Evolutionary conservation across 2,888 invertebrate genomes (phyloP).

Genomic region (Lutraria lutraria): DNA sequence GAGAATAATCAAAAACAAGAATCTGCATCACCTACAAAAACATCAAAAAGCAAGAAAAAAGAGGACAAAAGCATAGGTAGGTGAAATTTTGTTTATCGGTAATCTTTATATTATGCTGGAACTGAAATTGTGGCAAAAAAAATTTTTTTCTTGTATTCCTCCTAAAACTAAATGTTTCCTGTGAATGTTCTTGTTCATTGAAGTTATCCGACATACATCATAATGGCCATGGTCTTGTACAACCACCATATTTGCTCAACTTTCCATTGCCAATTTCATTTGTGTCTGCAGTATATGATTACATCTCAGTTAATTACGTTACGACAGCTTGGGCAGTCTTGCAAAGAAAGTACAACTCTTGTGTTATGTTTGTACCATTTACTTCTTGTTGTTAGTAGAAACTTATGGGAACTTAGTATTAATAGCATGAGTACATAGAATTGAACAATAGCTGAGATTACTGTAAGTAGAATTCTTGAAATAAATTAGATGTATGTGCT

Average conservation of each 20-base stretch:
- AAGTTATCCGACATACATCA: not conserved
- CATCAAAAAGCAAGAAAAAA: slow-evolving; percentile 79
- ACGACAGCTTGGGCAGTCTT: not conserved
- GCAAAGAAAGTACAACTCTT: not conserved
- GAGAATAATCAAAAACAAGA: slow-evolving; percentile 61
- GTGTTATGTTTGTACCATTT: too few relatives aligned
- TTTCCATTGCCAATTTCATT: not conserved
- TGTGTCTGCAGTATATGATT: not conserved
- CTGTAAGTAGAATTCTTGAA: too few relatives aligned
- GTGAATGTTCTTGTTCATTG: not conserved
- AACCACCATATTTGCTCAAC: not conserved
- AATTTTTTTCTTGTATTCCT: not conserved
- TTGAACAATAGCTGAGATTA: too few relatives aligned
- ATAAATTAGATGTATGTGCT: too few relatives aligned
- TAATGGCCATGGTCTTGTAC: not conserved
- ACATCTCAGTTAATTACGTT: not conserved
- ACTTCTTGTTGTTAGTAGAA: too few relatives aligned
- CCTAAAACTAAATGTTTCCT: not conserved
- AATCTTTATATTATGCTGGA: not conserved
- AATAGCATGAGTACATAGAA: too few relatives aligned
- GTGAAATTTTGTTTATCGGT: slow-evolving; percentile 53
- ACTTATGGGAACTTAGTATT: too few relatives aligned
- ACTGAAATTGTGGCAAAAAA: not conserved
- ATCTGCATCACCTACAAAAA: slow-evolving; percentile 55
- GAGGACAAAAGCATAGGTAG: slow-evolving; percentile 84